Evolutionary conservation across 2,888 invertebrate genomes (phyloP).

Genomic region (Pseudococcus longispinus): DNA sequence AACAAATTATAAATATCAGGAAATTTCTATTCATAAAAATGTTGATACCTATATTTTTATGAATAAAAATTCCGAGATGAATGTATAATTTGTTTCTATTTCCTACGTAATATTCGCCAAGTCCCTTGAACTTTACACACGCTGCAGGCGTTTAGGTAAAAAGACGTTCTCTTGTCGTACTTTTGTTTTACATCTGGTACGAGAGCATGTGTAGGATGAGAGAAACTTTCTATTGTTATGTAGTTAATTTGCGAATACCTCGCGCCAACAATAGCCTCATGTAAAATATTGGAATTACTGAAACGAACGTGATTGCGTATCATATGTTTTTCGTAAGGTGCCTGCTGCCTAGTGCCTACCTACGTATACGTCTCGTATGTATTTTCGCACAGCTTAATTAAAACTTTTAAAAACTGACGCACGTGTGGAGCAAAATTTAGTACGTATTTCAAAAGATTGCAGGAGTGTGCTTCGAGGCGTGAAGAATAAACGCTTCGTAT

Average conservation of each 20-base stretch:
- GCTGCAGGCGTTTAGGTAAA: background rate
- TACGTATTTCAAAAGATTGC: too few relatives aligned
- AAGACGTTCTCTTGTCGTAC: background rate
- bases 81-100: too few relatives aligned
- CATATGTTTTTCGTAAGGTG: background rate
- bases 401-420: conserved; percentile 20
- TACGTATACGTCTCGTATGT: background rate
- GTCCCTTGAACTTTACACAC: conserved; percentile 8
- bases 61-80: too few relatives aligned
- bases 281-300: background rate
- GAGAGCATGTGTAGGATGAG: background rate
- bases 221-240: background rate
- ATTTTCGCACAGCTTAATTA: background rate
- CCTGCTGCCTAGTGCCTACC: too few relatives aligned
- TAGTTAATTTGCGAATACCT: background rate
- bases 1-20: too few relatives aligned
- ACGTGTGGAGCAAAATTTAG: background rate
- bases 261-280: background rate
- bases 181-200: background rate
- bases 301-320: background rate
- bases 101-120: too few relatives aligned
- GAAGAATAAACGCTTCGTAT: too few relatives aligned
- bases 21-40: too few relatives aligned
- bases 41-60: too few relatives aligned
- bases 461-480: too few relatives aligned